Evolutionary conservation across 2,113 vertebrate species (phyloP), one percentile per base, ranked within the genome.

Genomic region (Brienomyrus brachyistius): DNA sequence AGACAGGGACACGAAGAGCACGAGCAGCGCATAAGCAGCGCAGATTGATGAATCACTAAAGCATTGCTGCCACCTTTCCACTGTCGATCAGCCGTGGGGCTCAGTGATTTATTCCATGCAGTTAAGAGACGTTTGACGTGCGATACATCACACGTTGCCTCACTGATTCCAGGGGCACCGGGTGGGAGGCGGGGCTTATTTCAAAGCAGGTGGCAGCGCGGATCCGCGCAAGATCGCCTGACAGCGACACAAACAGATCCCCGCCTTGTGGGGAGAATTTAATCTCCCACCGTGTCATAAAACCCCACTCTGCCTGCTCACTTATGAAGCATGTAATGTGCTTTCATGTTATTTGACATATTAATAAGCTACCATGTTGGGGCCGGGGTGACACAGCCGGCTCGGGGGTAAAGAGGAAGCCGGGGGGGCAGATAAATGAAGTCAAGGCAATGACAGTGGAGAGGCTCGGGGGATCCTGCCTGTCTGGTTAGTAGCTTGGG

Each of bases 201-300:
- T 43, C 74, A n/a, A 56, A 70, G 62, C 74, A 23, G 45, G 54
- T 52, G 70, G 83, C 40, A 77, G 62, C 21, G 4, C 11, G 43
- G 62, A 52, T 87, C 23, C n/a, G 50, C 31, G 3, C 31, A 51
- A 87, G 85, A 52, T 40, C 19, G 13, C 85, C 48, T 77, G 85
- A 87, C 48, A 54, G 85, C 35, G 52, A 90, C 70, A 66, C 82
- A 84, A 54, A 56, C 88, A 62, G 87, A 50, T 35, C 74, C 35
- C 47, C 52, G 80, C 62, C 23, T 50, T 59, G 86, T 50, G 74
- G 80, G 91, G 80, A 59, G 48, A 91, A 89, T 91, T 91, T 90
- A 82, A 91, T 90, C 89, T 91, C 45, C 27, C 90, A 54, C 74
- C 21, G 31, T 89, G 90, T 87, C 88, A 47, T 91, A 91, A 92